Evolutionary conservation across 2,888 invertebrate genomes (phyloP), one percentile per base, ranked within the genome.

Genomic region (Drosophila parthenogenetica): DNA sequence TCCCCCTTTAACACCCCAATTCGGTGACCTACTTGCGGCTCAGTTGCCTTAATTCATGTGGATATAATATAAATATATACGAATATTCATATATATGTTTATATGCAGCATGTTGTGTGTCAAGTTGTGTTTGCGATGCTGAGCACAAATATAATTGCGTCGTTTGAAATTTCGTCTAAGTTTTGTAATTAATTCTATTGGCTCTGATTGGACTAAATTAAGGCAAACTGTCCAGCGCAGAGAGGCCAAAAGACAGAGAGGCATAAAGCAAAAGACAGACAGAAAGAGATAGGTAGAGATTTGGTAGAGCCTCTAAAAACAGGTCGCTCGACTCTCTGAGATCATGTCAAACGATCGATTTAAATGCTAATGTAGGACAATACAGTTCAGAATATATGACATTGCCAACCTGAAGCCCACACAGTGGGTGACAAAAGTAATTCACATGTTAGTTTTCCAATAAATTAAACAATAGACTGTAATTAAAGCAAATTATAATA

Each of bases 181-280:
- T 77, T 64, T 69, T 61, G 71, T 79, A 89, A 85, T 85, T 87
- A 87, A 73, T 87, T 85, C 70, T 85, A 83, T 83, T 83, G 77
- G 67, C 74, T 71, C 77, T 89, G 86, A 89, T 89, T 85, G 85
- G 67, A 81, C 72, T 77, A 74, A 81, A 87, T 85, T 89, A 85
- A 78, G 72, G 67, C 54, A 65, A 69, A 70, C 69, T 63, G 54
- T 37, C 39, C 22, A n/a, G 19, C 48, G 17, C 5, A 39, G 4
- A 39, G 16, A 32, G 1, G 13, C 13, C 4, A 11, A 16, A 0
- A 16, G 35, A 35, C 11, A 35, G 35, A 22, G 40, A 16, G 11
- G 2, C 3, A 22, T 13, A 22, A 3, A 37, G 8, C 13, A 17
- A 29, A 0, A 14, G 19, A 13, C 4, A 16, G 2, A 22, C 14